Percentiles rank a stretch among this genome's conserved stretches.
Evolutionary conservation across 1,140 invertebrate species (phyloP).

Genomic region (Papilio machaon): DNA sequence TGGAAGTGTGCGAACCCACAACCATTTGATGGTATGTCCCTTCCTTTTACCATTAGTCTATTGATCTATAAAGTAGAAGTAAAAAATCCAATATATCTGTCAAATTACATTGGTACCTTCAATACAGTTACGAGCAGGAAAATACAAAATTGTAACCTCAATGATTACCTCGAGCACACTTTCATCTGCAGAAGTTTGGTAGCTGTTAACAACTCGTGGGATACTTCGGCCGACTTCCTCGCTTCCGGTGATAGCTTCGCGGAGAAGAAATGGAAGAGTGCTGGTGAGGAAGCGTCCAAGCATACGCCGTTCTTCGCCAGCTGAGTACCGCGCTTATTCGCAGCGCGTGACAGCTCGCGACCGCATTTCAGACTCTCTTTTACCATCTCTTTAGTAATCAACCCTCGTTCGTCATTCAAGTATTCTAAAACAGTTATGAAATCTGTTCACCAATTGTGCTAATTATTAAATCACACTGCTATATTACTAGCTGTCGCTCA

Average conservation of each 20-base stretch:
- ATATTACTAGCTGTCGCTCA: too few species aligned
- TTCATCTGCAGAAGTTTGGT: constrained; percentile 74
- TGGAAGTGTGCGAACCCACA: background rate
- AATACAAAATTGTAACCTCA: background rate
- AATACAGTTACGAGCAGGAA: background rate
- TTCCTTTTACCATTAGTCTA: background rate
- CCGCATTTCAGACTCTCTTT: constrained; percentile 65
- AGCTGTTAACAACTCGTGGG: constrained; percentile 66
- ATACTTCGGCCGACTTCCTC: constrained; percentile 62
- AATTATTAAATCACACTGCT: too few species aligned
- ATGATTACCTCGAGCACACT: constrained; percentile 56
- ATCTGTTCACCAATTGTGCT: constrained; percentile 1
- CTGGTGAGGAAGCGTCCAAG: constrained; percentile 58
- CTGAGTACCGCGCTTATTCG: constrained; percentile 59
- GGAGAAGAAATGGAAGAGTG: constrained; percentile 68
- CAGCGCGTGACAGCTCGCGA: constrained; percentile 61
- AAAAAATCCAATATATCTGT: too few species aligned
- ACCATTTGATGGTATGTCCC: background rate
- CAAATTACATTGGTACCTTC: too few species aligned
- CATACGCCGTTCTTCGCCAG: constrained; percentile 63
- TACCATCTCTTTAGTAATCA: constrained; percentile 60
- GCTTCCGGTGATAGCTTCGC: constrained; percentile 57
- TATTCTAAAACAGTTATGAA: background rate
- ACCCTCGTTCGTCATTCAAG: constrained; percentile 52
- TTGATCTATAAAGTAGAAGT: too few species aligned